These are phyloP conservation scores for Macropus fuliginosus DNA, from an alignment of 2,797 vertebrate species.

Conservation along the genomic window DNA sequence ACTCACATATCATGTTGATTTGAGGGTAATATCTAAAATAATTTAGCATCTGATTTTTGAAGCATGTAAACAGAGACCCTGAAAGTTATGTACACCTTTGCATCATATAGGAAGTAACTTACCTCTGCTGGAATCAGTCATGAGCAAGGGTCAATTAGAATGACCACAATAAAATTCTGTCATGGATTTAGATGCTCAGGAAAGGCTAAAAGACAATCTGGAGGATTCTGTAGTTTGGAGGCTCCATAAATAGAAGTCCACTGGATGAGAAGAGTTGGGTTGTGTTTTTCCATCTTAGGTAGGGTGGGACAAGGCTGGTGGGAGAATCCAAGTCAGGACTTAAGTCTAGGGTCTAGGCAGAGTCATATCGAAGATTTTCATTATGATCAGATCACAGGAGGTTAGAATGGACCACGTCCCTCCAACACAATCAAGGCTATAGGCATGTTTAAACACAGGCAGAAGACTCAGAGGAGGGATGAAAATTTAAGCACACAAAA, in stretches of 20 bases:
- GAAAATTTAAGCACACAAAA: neutral
- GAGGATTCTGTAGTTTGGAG: neutral
- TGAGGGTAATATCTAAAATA: neutral
- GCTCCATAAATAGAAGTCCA: neutral
- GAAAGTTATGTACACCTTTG: neutral
- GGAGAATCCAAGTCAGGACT: neutral
- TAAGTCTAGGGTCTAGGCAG: neutral
- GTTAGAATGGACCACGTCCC: neutral
- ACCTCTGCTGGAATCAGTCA: neutral
- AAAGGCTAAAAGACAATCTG: neutral
- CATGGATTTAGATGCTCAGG: neutral
- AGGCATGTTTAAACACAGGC: neutral
- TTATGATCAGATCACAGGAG: neutral
- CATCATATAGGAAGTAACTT: neutral
- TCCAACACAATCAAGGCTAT: neutral
- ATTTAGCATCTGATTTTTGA: neutral
- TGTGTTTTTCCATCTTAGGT: neutral
- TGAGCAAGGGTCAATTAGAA: neutral
- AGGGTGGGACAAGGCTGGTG: neutral
- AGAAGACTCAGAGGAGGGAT: neutral
- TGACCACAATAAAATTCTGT: neutral
- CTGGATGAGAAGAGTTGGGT: neutral
- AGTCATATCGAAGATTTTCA: neutral
- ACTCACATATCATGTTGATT: neutral
- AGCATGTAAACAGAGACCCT: neutral